A percentile compares a stretch with the other conserved stretches of the same genome.
These are phyloP conservation scores for Neosilurus mollespiculum DNA, from an alignment of 2,797 vertebrate species.

Conservation along the genomic window DNA sequence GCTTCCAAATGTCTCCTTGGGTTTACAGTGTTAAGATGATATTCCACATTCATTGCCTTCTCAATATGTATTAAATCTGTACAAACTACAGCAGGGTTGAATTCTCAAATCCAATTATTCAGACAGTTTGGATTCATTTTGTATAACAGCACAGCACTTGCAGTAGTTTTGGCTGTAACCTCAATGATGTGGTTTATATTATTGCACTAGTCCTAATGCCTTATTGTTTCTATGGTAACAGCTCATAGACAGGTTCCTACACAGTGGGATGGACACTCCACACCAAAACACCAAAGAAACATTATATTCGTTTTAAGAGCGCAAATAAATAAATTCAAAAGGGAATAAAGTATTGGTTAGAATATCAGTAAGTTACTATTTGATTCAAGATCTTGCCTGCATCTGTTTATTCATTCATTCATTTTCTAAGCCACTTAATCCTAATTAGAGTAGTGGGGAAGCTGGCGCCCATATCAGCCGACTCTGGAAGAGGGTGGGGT, in stretches of 20 bases:
- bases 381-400: background rate
- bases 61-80: background rate
- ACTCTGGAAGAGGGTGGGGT: too few relatives aligned
- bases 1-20: background rate
- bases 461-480: too few relatives aligned
- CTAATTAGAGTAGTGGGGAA: too few relatives aligned
- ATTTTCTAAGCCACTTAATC: too few relatives aligned
- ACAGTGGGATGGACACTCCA: background rate
- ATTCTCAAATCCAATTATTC: background rate
- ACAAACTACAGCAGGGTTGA: background rate
- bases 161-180: background rate
- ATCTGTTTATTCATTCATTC: too few relatives aligned
- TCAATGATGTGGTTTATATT: background rate
- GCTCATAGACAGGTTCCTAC: background rate
- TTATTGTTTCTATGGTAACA: slow-evolving; percentile 5
- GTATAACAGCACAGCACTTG: background rate
- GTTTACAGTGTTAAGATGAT: background rate
- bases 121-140: background rate
- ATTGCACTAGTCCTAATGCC: background rate
- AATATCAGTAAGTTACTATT: too few relatives aligned
- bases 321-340: background rate
- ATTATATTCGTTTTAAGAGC: background rate
- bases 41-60: background rate
- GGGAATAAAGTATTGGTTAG: background rate
- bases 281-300: background rate